Evolutionary conservation across 2,797 vertebrate genomes (phyloP).

Genomic region (Enteromius trimaculatus): DNA sequence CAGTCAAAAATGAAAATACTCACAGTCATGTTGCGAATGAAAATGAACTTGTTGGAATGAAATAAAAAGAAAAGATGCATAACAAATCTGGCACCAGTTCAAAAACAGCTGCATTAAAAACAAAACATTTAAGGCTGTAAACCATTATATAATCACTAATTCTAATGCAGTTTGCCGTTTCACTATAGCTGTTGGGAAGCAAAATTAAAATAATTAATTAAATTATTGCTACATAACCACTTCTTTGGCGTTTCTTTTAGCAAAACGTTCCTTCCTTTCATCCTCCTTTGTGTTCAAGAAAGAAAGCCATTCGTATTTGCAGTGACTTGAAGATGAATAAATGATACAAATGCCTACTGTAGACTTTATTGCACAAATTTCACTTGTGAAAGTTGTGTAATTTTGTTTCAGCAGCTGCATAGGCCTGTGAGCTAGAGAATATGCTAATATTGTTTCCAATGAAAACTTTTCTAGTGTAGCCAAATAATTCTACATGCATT

Average conservation of each 20-base stretch:
- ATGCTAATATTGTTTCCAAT: not conserved
- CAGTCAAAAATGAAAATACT: not conserved
- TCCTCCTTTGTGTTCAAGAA: not conserved
- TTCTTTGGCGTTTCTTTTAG: not conserved
- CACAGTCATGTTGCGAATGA: not conserved
- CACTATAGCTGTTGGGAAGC: not conserved
- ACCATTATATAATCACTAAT: not conserved
- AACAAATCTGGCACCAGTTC: not conserved
- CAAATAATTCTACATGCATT: not conserved
- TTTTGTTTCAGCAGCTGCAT: slow-evolving; percentile 13
- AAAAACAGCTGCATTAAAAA: slow-evolving; percentile 3
- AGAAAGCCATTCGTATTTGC: not conserved
- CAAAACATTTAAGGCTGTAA: slow-evolving; percentile 1
- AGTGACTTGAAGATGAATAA: not conserved
- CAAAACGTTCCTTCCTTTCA: not conserved
- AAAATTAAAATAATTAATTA: too few relatives aligned
- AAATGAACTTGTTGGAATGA: not conserved
- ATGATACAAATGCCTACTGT: not conserved
- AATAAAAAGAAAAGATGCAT: not conserved
- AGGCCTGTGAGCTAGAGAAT: not conserved
- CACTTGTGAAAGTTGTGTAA: not conserved
- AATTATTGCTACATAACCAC: not conserved
- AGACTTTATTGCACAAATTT: not conserved
- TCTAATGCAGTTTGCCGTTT: not conserved
- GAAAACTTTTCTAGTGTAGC: slow-evolving; percentile 4